These are phyloP conservation scores for Halcyon malimbica DNA, from an alignment of 2,113 vertebrate genomes.

Conservation along the genomic window DNA sequence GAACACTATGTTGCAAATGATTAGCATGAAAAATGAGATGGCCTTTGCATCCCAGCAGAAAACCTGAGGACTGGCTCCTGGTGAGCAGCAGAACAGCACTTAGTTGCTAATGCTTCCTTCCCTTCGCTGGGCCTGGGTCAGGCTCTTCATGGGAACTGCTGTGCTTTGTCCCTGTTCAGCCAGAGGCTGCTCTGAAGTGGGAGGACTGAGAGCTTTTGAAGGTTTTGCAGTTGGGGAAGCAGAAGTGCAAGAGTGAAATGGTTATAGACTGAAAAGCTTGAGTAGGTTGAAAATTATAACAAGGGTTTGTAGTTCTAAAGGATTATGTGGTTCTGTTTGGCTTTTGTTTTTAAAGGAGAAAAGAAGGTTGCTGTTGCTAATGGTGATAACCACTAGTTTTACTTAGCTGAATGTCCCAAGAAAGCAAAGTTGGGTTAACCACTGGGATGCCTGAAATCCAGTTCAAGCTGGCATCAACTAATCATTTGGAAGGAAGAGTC, in stretches of 20 bases:
- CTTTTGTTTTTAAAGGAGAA: neutral
- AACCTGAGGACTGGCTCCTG: neutral
- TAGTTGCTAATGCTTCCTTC: neutral
- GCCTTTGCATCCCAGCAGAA: neutral
- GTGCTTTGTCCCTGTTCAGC: neutral
- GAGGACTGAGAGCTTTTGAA: neutral
- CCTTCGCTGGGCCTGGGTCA: neutral
- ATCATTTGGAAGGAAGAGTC: neutral
- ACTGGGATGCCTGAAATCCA: constrained; percentile 4
- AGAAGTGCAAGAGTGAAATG: neutral
- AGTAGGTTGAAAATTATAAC: neutral
- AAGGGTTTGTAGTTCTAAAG: neutral
- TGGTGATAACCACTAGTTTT: neutral
- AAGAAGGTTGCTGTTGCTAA: neutral
- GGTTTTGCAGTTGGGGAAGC: neutral
- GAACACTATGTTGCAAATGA: neutral
- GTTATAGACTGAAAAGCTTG: neutral
- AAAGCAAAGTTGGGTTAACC: neutral
- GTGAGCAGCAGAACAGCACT: neutral
- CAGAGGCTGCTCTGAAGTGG: neutral
- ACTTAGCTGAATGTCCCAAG: neutral
- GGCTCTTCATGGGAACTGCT: neutral
- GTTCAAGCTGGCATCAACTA: neutral
- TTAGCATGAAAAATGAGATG: neutral
- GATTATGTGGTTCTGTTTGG: neutral